Conservation (phyloP, 2,113 vertebrate species). For the western clawed frog (Xenopus tropicalis) region DNA sequence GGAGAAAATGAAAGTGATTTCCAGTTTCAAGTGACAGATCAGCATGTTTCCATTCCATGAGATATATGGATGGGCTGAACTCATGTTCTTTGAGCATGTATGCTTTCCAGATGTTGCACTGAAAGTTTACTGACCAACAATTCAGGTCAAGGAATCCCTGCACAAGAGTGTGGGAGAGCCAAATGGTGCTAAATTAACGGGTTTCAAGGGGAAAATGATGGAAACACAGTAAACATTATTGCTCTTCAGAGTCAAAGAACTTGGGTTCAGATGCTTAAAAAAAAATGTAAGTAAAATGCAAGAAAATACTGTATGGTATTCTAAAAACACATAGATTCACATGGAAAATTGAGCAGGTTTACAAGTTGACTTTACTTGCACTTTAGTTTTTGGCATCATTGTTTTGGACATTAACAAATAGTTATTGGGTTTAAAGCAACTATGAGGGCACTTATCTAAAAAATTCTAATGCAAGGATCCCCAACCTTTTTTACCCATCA, state of each 20-base stretch:
- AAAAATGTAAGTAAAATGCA: too few relatives aligned
- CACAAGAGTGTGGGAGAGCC: background rate
- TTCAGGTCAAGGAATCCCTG: conserved; percentile 6
- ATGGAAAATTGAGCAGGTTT: too few relatives aligned
- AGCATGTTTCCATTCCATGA: conserved; percentile 9
- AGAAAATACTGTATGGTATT: too few relatives aligned
- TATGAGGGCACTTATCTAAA: too few relatives aligned
- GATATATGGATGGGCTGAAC: conserved; percentile 4
- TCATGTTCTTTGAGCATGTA: background rate
- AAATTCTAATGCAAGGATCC: too few relatives aligned
- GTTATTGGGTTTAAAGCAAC: too few relatives aligned
- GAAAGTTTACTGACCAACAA: conserved; percentile 16
- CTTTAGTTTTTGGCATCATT: too few relatives aligned
- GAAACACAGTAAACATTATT: background rate
- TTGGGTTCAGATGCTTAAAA: background rate
- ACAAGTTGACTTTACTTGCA: too few relatives aligned
- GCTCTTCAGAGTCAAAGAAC: conserved; percentile 4
- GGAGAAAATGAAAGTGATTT: conserved; percentile 9
- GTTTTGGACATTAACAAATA: too few relatives aligned
- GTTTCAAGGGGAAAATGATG: conserved; percentile 2
- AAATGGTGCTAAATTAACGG: background rate
- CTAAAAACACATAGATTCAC: too few relatives aligned
- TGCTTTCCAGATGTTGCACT: conserved; percentile 31
- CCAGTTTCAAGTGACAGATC: conserved; percentile 11
- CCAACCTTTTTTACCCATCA: too few relatives aligned